Percentiles rank a stretch among this genome's conserved stretches.
These are phyloP conservation scores for Elgaria multicarinata DNA, from an alignment of 2,113 vertebrate genomes.

Conservation along the genomic window DNA sequence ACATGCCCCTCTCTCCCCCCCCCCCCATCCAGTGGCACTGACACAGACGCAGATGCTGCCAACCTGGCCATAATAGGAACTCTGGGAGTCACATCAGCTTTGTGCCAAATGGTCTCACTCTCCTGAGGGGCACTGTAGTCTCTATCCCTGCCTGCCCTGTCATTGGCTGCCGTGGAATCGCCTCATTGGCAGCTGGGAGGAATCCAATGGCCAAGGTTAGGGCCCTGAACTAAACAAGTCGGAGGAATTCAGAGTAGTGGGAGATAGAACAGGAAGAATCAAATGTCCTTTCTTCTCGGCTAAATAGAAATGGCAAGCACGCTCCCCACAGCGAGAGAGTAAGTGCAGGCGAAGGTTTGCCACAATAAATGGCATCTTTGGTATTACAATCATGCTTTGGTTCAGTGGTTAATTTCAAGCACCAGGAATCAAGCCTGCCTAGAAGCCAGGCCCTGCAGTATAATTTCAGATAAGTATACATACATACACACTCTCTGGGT, in stretches of 20 bases:
- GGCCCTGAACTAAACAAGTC: background rate
- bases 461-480: background rate
- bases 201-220: conserved; percentile 13
- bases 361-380: background rate
- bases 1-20: too few relatives aligned
- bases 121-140: background rate
- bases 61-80: background rate
- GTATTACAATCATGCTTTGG: background rate
- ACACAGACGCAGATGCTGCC: background rate
- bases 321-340: background rate
- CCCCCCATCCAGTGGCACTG: background rate
- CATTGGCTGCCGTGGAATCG: conserved; percentile 32
- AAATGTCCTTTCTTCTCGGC: background rate
- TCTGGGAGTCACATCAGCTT: background rate
- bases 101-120: conserved; percentile 8
- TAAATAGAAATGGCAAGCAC: background rate
- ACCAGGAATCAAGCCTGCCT: background rate
- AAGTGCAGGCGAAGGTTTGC: background rate
- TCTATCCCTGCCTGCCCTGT: background rate
- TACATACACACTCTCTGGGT: background rate
- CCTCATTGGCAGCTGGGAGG: conserved; percentile 21
- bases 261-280: background rate
- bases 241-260: background rate
- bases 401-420: background rate
- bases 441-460: background rate